Percentiles rank a stretch among this genome's conserved stretches.
phyloP scores from a whole-genome alignment of 2,888 invertebrate genomes.

The Lapara coniferarum region DNA sequence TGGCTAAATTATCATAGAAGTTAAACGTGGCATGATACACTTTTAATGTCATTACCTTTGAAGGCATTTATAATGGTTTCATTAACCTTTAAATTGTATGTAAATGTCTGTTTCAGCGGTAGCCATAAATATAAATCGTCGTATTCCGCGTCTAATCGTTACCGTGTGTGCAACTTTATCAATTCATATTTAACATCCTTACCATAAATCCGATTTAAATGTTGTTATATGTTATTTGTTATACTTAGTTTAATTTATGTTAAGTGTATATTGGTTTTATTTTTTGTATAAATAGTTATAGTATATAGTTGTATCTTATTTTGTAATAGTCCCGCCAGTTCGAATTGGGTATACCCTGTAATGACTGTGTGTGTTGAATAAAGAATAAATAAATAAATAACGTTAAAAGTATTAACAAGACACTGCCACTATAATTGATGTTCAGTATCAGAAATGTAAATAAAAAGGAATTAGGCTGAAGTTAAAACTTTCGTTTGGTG shows the following conservation, averaged over 20 bases:
- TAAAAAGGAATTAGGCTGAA: conserved; percentile 13
- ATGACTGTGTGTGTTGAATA: too few species aligned
- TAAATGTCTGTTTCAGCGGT: conserved; percentile 39
- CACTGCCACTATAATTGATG: conserved; percentile 19
- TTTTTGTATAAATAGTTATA: too few species aligned
- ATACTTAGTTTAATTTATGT: too few species aligned
- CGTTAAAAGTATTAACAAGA: conserved; percentile 52
- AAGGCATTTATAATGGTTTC: conserved; percentile 27
- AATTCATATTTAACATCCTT: conserved; percentile 52
- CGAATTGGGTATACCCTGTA: too few species aligned
- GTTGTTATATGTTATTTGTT: too few species aligned
- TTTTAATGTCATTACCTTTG: conserved; percentile 12
- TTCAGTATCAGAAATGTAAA: background rate
- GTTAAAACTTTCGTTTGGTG: background rate
- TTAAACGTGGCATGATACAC: conserved; percentile 10
- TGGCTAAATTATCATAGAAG: background rate
- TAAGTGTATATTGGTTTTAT: too few species aligned
- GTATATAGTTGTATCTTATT: too few species aligned
- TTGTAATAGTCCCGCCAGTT: too few species aligned
- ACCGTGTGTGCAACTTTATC: conserved; percentile 60
- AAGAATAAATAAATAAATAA: too few species aligned
- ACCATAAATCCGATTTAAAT: conserved; percentile 51
- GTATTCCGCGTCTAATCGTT: conserved; percentile 61
- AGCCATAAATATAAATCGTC: conserved; percentile 42
- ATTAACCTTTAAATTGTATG: conserved; percentile 46